These are phyloP conservation scores for Sarcoramphus papa DNA, from an alignment of 2,797 vertebrate species.

Conservation along the genomic window DNA sequence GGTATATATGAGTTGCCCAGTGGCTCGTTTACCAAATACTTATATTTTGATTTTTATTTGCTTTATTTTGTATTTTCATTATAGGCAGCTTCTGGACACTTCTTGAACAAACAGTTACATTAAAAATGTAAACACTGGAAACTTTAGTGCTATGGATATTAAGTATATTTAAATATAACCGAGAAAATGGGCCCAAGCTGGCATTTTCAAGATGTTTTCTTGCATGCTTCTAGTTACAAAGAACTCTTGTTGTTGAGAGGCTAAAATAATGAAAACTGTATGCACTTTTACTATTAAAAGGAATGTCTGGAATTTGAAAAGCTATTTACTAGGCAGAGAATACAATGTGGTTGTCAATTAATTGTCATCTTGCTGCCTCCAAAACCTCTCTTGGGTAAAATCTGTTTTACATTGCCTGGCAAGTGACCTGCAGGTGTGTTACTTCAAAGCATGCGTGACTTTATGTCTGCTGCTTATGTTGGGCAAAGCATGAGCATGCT, in stretches of 20 bases:
- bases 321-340: neutral
- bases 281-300: neutral
- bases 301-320: neutral
- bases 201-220: neutral
- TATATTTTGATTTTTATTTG: neutral
- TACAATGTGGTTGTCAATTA: neutral
- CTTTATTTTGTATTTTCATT: neutral
- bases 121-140: neutral
- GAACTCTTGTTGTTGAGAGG: neutral
- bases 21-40: neutral
- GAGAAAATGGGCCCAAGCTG: neutral
- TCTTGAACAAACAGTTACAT: neutral
- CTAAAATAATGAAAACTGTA: neutral
- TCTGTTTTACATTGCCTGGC: neutral
- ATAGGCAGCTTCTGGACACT: neutral
- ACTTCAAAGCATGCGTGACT: neutral
- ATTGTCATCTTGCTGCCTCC: neutral
- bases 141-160: neutral
- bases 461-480: neutral
- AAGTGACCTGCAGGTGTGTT: neutral
- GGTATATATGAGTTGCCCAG: neutral
- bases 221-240: neutral
- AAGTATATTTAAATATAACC: neutral
- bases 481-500: neutral
- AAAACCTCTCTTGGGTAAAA: neutral